A percentile compares a stretch with the other conserved stretches of the same genome.
These are phyloP conservation scores for Brachionus angularis DNA, from an alignment of 1,140 invertebrate species.

Conservation along the genomic window DNA sequence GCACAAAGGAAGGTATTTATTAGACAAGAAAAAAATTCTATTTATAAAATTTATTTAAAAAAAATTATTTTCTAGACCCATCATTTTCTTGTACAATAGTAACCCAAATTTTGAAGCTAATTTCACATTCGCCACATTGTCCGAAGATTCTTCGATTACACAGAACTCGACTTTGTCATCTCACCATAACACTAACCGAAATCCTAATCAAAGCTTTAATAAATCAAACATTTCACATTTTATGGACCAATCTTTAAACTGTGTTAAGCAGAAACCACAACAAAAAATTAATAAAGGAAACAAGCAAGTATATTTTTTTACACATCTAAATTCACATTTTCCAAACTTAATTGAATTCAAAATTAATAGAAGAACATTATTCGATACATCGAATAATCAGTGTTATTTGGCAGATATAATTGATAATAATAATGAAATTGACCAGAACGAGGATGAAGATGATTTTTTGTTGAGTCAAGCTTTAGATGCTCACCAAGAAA, in stretches of 20 bases:
- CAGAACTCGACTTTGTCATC: not conserved
- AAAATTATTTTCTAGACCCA: not conserved
- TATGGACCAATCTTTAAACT: slow-evolving; percentile 16
- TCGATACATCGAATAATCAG: slow-evolving; percentile 29
- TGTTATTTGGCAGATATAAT: not conserved
- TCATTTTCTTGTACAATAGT: slow-evolving; percentile 4
- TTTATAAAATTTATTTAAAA: not conserved
- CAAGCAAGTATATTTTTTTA: slow-evolving; percentile 8
- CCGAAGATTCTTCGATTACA: slow-evolving; percentile 5
- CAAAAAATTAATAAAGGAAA: not conserved
- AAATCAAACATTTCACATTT: slow-evolving; percentile 3
- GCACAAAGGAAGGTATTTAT: slow-evolving; percentile 20
- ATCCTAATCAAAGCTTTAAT: slow-evolving; percentile 11
- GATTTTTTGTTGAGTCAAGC: slow-evolving; percentile 17
- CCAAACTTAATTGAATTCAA: not conserved
- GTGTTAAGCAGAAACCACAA: not conserved
- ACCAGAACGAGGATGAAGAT: slow-evolving; percentile 15
- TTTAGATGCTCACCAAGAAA: slow-evolving; percentile 16
- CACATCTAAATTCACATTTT: not conserved
- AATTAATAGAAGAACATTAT: slow-evolving; percentile 17
- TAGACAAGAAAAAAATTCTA: not conserved
- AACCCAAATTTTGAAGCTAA: slow-evolving; percentile 18
- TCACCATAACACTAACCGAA: not conserved
- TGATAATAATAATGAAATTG: not conserved
- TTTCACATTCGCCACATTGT: slow-evolving; percentile 39